Percentiles rank a stretch among this genome's conserved stretches.
phyloP scores from a whole-genome alignment of 2,113 vertebrate species.

The Naja naja region DNA sequence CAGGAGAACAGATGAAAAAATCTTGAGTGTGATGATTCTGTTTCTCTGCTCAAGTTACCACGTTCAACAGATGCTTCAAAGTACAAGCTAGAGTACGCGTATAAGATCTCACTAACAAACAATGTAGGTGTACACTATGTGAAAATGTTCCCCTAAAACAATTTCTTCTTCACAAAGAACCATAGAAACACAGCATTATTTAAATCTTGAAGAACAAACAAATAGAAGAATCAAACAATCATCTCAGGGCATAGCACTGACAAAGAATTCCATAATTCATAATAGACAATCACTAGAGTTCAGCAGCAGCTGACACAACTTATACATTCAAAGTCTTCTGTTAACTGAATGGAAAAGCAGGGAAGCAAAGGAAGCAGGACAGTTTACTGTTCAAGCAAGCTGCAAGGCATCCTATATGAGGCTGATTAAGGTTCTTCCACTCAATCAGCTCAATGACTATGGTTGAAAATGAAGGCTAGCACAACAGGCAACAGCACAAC shows the following conservation, averaged over 20 bases:
- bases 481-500: not conserved
- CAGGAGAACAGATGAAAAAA: not conserved
- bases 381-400: not conserved
- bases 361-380: constrained; percentile 19
- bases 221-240: constrained; percentile 32
- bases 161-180: constrained; percentile 29
- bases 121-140: constrained; percentile 28
- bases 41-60: not conserved
- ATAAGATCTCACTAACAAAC: constrained; percentile 42
- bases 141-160: constrained; percentile 38
- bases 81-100: not conserved
- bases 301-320: constrained; percentile 35
- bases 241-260: constrained; percentile 35
- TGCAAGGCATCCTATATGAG: constrained; percentile 32
- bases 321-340: constrained; percentile 61
- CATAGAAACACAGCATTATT: constrained; percentile 32
- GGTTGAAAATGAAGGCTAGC: not conserved
- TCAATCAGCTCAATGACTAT: not conserved
- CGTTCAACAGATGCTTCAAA: constrained; percentile 23
- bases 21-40: not conserved
- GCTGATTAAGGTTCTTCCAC: constrained; percentile 9
- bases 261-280: constrained; percentile 21
- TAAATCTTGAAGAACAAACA: constrained; percentile 43
- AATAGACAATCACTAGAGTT: constrained; percentile 29
- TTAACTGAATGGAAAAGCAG: constrained; percentile 32